phyloP scores from a whole-genome alignment of 2,797 vertebrate genomes.

The Anas capensis region DNA sequence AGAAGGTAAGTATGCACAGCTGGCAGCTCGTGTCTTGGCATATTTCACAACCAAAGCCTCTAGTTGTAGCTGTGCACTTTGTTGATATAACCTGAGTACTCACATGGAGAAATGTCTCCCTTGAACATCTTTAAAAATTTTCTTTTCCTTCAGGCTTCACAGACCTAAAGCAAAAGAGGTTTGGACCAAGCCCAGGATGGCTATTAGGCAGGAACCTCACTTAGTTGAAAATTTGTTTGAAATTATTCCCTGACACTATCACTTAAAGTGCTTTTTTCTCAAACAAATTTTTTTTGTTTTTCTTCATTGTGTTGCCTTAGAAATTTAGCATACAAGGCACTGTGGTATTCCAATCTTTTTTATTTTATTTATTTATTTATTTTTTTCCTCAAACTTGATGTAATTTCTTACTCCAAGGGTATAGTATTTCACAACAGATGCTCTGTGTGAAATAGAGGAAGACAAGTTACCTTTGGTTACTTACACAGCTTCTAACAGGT shows the following conservation, averaged over 20 bases:
- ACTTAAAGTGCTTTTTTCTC: background rate
- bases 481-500: background rate
- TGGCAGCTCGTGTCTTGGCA: background rate
- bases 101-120: background rate
- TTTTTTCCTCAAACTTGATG: background rate
- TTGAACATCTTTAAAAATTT: background rate
- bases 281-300: background rate
- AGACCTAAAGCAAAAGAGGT: background rate
- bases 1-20: background rate
- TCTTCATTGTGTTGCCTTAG: background rate
- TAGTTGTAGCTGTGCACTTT: background rate
- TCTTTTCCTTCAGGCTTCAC: background rate
- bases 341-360: background rate
- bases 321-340: background rate
- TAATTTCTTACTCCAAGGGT: background rate
- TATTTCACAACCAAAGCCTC: background rate
- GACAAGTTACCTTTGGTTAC: background rate
- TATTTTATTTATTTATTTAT: background rate
- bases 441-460: background rate
- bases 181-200: background rate
- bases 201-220: background rate
- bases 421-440: background rate
- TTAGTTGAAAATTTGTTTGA: background rate
- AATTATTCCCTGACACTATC: background rate
- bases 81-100: background rate